Conservation (phyloP, 2,113 vertebrate genomes). For the Nycticebus coucang region DNA sequence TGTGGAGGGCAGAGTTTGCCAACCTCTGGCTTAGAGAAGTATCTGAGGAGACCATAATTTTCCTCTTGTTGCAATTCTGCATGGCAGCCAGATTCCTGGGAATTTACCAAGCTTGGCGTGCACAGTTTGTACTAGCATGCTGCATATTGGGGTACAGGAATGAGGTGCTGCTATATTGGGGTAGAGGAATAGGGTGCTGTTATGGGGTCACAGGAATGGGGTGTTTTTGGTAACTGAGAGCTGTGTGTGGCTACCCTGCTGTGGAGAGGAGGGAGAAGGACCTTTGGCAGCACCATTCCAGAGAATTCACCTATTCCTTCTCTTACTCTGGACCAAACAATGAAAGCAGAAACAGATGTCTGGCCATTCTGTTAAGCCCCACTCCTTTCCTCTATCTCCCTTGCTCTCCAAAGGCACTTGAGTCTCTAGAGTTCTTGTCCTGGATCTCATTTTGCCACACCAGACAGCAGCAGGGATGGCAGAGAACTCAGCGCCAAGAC, state of each 20-base stretch:
- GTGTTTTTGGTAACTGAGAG: too few relatives aligned
- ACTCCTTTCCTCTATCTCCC: too few relatives aligned
- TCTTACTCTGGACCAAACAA: not conserved
- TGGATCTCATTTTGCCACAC: not conserved
- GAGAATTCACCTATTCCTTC: not conserved
- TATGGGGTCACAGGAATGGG: too few relatives aligned
- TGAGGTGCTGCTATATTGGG: too few relatives aligned
- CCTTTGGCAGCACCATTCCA: not conserved
- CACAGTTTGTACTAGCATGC: accelerated
- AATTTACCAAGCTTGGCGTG: not conserved
- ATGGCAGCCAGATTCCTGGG: not conserved
- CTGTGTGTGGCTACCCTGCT: not conserved
- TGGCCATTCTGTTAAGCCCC: not conserved
- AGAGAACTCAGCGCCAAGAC: not conserved
- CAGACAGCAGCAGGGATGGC: not conserved
- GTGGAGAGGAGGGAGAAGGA: not conserved
- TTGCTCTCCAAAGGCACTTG: not conserved
- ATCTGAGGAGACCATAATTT: not conserved
- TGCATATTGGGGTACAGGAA: accelerated
- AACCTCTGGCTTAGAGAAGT: not conserved
- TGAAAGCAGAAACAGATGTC: not conserved
- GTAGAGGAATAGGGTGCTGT: too few relatives aligned
- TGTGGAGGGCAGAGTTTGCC: not conserved
- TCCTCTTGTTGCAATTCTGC: not conserved
- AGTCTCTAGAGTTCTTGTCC: not conserved